Conservation (phyloP, 1,140 invertebrate species). For the Drosophila lacteicornis region DNA sequence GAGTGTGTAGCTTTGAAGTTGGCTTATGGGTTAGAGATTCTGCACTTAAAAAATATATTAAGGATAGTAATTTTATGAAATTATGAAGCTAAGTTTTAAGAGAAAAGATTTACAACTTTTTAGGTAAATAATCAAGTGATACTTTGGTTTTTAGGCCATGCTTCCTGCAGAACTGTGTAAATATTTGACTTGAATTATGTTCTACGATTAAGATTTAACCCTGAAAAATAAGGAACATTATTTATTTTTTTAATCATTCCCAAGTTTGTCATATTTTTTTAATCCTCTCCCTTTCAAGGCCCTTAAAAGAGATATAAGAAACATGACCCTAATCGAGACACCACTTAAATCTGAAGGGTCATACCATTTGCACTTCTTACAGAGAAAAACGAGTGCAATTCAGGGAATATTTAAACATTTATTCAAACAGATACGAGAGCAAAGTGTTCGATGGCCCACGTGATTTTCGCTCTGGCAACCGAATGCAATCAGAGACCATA, state of each 20-base stretch:
- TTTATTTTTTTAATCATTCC: too few relatives aligned
- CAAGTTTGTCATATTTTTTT: background rate
- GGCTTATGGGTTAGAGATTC: background rate
- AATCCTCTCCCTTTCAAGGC: too few relatives aligned
- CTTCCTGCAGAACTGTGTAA: too few relatives aligned
- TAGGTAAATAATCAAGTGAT: background rate
- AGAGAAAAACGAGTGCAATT: slow-evolving; percentile 19
- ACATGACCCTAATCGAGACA: slow-evolving; percentile 8
- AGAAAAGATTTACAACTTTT: background rate
- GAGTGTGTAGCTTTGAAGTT: slow-evolving; percentile 30
- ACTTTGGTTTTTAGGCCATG: too few relatives aligned
- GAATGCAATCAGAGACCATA: slow-evolving; percentile 64
- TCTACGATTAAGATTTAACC: too few relatives aligned
- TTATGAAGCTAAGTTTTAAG: background rate
- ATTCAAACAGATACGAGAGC: slow-evolving; percentile 54
- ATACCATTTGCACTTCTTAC: slow-evolving; percentile 17
- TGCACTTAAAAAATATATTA: background rate
- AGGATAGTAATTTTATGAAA: background rate
- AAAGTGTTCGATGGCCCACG: slow-evolving; percentile 43
- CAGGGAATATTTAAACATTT: slow-evolving; percentile 69
- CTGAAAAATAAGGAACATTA: too few relatives aligned
- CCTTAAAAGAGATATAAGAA: too few relatives aligned
- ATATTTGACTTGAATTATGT: too few relatives aligned
- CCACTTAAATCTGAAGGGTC: background rate
- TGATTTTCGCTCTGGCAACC: slow-evolving; percentile 16